Base-by-base conservation (phyloP, 2,888 invertebrate genomes). In the Leptinotarsa haldemani region DNA sequence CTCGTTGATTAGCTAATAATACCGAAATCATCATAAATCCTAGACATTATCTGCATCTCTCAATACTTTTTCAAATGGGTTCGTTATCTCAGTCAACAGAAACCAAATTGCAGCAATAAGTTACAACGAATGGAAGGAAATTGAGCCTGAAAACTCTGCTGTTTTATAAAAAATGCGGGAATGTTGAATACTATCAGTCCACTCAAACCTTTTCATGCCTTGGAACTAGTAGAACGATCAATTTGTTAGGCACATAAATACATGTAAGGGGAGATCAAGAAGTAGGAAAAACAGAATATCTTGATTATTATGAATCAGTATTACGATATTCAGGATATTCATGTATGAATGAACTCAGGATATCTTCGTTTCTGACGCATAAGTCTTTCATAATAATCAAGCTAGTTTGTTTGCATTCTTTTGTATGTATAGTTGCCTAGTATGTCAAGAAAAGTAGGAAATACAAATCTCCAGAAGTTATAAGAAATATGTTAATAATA, bases 1-100 rank as follows among this genome's bases (percentile, higher is more conserved):
- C 22, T 58, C 20, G 22, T 22, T 58, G 58, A 58, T 58, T 58
- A 58, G 25, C 58, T 58, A 58, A 58, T 58, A 15, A 58, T 22
- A 58, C 58, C 15, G 58, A 58, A 58, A 25, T 25, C 25, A 58
- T 58, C 25, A 22, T 58, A 58, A 13, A 58, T 58, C 25, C 22
- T 58, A 20, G 22, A 4, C 58, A 22, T 58, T 58, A 58, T 58
- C 58, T 58, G 20, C 58, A 15, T 15, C 58, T 13, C 4, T 58
- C 58, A 58, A 58, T 58, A 58, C 58, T 58, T 58, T 15, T 12
- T 25, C 22, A 1, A 58, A 58, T 22, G 25, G 25, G 20, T 56
- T 4, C 22, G 20, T 20, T 22, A 56, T 56, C 56, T 56, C 20
- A 56, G 20, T 13, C 52, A 20, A 20, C 20, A n/a, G 20, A 53